Conservation (phyloP, 2,888 invertebrate species). For the Biston betularia region DNA sequence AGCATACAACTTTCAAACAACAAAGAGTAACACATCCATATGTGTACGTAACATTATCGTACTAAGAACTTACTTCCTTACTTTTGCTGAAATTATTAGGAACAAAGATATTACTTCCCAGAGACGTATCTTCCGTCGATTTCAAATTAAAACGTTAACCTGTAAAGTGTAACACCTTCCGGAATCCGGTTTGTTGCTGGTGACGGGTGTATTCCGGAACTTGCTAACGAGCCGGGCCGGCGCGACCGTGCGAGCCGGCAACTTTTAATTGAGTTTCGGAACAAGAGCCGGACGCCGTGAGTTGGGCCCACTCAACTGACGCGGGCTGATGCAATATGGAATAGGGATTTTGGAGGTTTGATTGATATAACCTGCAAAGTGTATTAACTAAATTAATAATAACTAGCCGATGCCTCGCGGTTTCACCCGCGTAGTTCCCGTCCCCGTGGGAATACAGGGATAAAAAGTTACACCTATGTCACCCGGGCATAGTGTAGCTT, state of each 20-base stretch:
- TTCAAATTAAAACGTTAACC: slow-evolving; percentile 28
- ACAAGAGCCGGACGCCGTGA: slow-evolving; percentile 63
- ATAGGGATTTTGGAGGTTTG: not conserved
- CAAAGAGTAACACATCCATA: no score
- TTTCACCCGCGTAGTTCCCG: no score
- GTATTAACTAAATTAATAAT: not conserved
- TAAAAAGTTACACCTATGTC: no score
- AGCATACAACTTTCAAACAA: no score
- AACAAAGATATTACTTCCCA: not conserved
- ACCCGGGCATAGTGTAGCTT: no score
- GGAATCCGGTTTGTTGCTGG: slow-evolving; percentile 41
- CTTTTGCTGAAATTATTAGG: not conserved
- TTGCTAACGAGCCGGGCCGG: slow-evolving; percentile 39
- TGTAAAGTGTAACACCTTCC: slow-evolving; percentile 36
- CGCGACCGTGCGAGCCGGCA: slow-evolving; percentile 57
- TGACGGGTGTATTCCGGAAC: slow-evolving; percentile 43
- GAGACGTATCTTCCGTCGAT: slow-evolving; percentile 2
- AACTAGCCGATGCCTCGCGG: no score
- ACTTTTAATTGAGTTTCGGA: slow-evolving; percentile 74
- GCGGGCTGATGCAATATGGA: slow-evolving; percentile 11
- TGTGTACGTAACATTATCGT: no score
- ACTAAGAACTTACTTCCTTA: no score
- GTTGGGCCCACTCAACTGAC: slow-evolving; percentile 10
- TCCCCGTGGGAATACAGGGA: no score
- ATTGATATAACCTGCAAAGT: not conserved